A percentile compares a stretch with the other conserved stretches of the same genome.
phyloP scores from a whole-genome alignment of 2,888 invertebrate species.

The Mimas tiliae region DNA sequence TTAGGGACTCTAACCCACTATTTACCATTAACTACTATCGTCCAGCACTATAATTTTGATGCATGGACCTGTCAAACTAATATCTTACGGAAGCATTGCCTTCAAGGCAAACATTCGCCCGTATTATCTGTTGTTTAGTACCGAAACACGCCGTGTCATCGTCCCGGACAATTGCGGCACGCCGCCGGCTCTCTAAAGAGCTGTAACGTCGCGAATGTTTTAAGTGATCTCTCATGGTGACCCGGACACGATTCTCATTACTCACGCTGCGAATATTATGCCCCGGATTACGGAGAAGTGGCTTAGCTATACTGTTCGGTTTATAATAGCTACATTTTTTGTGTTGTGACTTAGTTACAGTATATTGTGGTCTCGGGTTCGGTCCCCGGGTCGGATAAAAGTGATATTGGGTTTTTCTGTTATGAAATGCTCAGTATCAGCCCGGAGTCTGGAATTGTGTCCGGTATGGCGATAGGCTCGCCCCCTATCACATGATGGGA shows the following conservation, averaged over 20 bases:
- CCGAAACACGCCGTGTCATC: not conserved
- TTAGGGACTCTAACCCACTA: too few species aligned
- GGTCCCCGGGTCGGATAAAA: too few species aligned
- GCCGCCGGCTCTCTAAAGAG: slow-evolving; percentile 16
- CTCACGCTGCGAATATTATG: slow-evolving; percentile 44
- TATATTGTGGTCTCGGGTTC: not conserved
- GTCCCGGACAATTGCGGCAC: slow-evolving; percentile 13
- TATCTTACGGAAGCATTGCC: not conserved
- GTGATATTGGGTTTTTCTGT: too few species aligned
- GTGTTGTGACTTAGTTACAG: not conserved
- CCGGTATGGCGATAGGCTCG: too few species aligned
- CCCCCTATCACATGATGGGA: too few species aligned
- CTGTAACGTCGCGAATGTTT: slow-evolving; percentile 33
- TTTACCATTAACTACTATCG: not conserved
- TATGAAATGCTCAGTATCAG: too few species aligned
- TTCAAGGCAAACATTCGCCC: not conserved
- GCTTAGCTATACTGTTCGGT: slow-evolving; percentile 28
- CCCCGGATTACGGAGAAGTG: slow-evolving; percentile 24
- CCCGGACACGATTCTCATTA: slow-evolving; percentile 45
- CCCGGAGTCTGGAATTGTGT: too few species aligned
- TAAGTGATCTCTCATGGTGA: slow-evolving; percentile 40
- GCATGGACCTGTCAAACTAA: slow-evolving; percentile 1
- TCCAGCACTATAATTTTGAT: not conserved
- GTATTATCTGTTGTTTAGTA: slow-evolving; percentile 10
- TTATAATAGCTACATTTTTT: not conserved